Evolutionary conservation across 2,797 vertebrate species (phyloP).

Genomic region (Crypturellus tataupa): DNA sequence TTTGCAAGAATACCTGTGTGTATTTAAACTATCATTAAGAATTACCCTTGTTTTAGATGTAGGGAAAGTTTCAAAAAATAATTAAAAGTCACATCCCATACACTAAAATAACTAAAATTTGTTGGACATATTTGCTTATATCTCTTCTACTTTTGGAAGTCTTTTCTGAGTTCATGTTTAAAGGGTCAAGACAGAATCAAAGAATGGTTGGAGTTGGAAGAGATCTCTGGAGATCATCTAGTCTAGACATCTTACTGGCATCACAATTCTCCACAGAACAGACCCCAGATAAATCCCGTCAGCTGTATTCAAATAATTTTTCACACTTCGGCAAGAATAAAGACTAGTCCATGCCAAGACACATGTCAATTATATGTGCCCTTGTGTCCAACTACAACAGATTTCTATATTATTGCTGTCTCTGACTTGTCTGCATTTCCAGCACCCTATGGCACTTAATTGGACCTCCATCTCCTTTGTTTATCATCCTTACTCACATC

Average conservation of each 20-base stretch:
- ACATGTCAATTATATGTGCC: rapidly evolving
- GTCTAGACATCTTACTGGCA: background rate
- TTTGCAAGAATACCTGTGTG: background rate
- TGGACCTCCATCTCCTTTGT: background rate
- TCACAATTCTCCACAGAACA: rapidly evolving
- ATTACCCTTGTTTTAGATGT: background rate
- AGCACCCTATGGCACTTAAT: too few relatives aligned
- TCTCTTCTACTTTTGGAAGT: background rate
- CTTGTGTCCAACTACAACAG: rapidly evolving
- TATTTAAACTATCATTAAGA: background rate
- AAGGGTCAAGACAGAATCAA: background rate
- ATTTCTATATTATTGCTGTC: rapidly evolving
- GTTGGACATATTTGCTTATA: background rate
- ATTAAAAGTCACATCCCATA: background rate
- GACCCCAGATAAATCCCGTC: background rate
- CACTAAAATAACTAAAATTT: background rate
- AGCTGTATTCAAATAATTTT: background rate
- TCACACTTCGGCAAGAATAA: background rate
- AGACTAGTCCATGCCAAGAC: background rate
- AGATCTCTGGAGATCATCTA: too few relatives aligned
- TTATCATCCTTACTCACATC: background rate
- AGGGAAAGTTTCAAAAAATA: background rate
- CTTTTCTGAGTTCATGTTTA: background rate
- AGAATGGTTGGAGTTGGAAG: too few relatives aligned
- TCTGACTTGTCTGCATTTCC: background rate